Evolutionary conservation across 2,888 invertebrate genomes (phyloP), one percentile per base, ranked within the genome.

Genomic region (Habroteleia sp.): DNA sequence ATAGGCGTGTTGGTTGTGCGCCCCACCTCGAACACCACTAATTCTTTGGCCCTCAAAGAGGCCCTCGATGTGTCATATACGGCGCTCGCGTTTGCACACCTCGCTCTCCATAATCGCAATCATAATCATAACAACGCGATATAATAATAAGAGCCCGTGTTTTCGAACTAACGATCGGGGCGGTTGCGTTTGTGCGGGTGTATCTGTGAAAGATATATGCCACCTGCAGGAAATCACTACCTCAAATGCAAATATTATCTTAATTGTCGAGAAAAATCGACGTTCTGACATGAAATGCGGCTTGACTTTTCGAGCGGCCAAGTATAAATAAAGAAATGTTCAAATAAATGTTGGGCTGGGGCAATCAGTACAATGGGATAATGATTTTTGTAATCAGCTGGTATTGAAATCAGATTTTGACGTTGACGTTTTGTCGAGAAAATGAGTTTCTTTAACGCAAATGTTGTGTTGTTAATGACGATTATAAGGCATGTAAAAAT

Each of bases 181-280:
- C 65, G 79, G 65, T 76, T 68, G 74, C 68, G 75, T 16, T 3
- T 27, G 65, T 44, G 44, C 25, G 41, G 31, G 68, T 46, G 46
- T 66, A 46, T 39, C 41, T 20, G 54, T 56, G 54, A 16, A 52
- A 33, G 42, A 31, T 52, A 39, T 17, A 23, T 23, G 39, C 58
- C 88, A 88, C 88, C 88, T 88, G 88, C 88, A 88, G 88, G 88
- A 88, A 88, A 88, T 88, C 87, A 87, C 87, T 82, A 85, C 66
- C 86, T 84, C 84, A 78, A 86, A 86, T 86, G 87, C 87, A 87
- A 88, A 88, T 88, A 87, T 87, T 88, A 85, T 87, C 87, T 87
- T 87, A 86, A 87, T 87, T 86, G 85, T 83, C 81, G 79, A 77
- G 78, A 81, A 85, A 84, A 84, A 83, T 73, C 78, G 80, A 77